Conservation (phyloP, 2,113 vertebrate species). For the Todiramphus saurophagus region DNA sequence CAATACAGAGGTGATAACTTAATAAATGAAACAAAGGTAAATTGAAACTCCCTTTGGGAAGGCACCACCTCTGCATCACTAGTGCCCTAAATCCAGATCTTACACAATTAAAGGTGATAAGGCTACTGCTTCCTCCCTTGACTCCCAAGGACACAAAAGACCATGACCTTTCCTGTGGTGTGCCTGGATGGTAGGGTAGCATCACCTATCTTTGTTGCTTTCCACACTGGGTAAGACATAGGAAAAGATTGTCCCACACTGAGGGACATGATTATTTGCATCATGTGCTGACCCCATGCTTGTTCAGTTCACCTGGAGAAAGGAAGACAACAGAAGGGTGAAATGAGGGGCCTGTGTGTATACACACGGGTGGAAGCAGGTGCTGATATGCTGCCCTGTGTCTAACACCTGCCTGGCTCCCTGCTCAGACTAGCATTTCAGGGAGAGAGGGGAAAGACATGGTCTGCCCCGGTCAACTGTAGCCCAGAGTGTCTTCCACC, state of each 20-base stretch:
- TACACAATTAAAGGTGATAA: not conserved
- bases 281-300: not conserved
- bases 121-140: not conserved
- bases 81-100: not conserved
- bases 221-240: fast-evolving
- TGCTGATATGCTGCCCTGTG: not conserved
- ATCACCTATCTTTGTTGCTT: not conserved
- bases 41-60: not conserved
- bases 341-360: fast-evolving
- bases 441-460: not conserved
- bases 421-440: not conserved
- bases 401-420: not conserved
- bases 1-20: not conserved
- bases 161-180: not conserved
- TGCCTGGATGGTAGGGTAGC: not conserved
- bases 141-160: not conserved
- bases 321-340: not conserved
- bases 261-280: fast-evolving
- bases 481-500: not conserved
- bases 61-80: not conserved
- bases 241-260: not conserved
- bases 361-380: not conserved
- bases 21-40: not conserved
- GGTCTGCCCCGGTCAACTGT: not conserved
- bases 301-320: not conserved